Base-by-base conservation (phyloP, 2,113 vertebrate species). In the Apistogramma diplotaenia region DNA sequence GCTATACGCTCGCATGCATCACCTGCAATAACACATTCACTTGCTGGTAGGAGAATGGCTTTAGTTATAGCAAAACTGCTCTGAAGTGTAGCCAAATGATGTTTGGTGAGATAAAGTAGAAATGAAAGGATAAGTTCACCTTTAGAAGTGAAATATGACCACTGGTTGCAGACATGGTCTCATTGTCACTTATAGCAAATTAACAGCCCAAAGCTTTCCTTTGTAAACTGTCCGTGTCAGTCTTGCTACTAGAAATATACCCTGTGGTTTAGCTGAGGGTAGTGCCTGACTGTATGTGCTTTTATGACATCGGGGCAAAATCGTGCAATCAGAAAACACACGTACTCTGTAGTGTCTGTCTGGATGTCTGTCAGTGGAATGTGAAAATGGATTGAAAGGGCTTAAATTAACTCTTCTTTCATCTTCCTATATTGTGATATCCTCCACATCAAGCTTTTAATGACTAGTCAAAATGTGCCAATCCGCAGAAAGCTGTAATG, bases 1-100 rank as follows among this genome's bases (percentile, higher is more conserved):
- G 76, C 78, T 86, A 79, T 82, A 86, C 78, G 67, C 80, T 76
- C 75, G 89, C 73, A 84, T 55, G 67, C 31, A 77, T 81, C 81
- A 81, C 75, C 83, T 82, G 57, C 87, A 83, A 65, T 71, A 83
- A 84, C 80, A 86, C 84, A 74, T 74, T 67, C 58, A 37, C 73
- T 85, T 16, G 65, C 60, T 23, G 18, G 71, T 23, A 78, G 55
- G 53, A 51, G 15, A 62, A 73, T 79, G 56, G 40, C 82, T 62
- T 51, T 18, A 73, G 65, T 51, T 70, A 29, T 29, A 43, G 58
- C 19, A 56, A 31, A 76, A 70, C 23, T 51, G 54, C 23, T 67
- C 55, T 8, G 35, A 57, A 56, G 59, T 62, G 78, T 16, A 35
- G 40, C 27, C 56, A 56, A 37, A 67, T 61, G n/a, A 31, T 40